Evolutionary conservation across 1,140 invertebrate species (phyloP), one percentile per base, ranked within the genome.

Genomic region (Drosophila virilis): DNA sequence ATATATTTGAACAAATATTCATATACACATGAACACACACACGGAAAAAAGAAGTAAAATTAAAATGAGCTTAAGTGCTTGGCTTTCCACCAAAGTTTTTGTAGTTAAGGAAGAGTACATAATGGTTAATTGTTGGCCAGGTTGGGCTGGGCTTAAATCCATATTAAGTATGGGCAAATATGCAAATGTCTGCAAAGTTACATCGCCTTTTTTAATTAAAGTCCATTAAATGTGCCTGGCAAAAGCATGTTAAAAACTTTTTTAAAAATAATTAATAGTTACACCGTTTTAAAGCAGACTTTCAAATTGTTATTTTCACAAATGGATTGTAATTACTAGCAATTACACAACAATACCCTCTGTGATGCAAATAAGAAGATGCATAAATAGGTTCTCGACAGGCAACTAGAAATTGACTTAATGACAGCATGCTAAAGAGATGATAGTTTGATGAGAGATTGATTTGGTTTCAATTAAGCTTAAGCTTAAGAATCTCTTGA

Each of bases 41-140:
- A 38, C 28, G 60, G 13, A 10, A n/a, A 28, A 28, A 45, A 10
- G 32, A 40, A 69, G 59, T 60, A 43, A 65, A 78, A 71, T 82
- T 88, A 79, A 85, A 78, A 77, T 82, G 75, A 86, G 73, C 88
- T 88, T 74, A 75, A 82, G 68, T 75, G 74, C 61, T 73, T 68
- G 75, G 70, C 82, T 64, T 70, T 59, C 66, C 67, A 57, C 52
- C 61, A 70, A 78, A 77, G 54, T 77, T 76, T 72, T 62, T 57
- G 35, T 37, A 61, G 71, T 61, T 69, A 50, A 69, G 50, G 22
- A 59, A 61, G 42, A 37, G 48, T 55, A 35, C 50, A 61, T 45
- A 55, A 73, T 61, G 52, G 66, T 70, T 65, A 75, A 45, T 60
- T 38, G 35, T 57, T 40, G 59, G 42, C 46, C 12, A 15, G 40